Evolutionary conservation across 2,888 invertebrate species (phyloP), one percentile per base, ranked within the genome.

Genomic region (Agonopterix subpropinquella): DNA sequence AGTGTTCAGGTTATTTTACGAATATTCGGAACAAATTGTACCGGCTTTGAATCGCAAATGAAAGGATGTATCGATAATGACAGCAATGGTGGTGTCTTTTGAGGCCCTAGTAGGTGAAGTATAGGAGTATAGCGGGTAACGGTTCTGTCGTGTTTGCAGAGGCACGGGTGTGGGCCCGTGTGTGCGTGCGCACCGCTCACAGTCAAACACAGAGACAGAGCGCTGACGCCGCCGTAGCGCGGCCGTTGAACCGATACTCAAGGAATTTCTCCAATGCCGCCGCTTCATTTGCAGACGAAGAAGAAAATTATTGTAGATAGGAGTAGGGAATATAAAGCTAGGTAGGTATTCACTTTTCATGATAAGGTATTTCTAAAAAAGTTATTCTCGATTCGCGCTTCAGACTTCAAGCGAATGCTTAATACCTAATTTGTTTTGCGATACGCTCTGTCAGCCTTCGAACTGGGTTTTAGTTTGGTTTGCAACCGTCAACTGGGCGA

Each of bases 241-340:
- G 87, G 87, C 83, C 86, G 76, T 87, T 87, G 87, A 88, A 87
- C 87, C 85, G 84, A 82, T 79, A 82, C 84, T 75, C 67, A 71
- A 86, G 86, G 87, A 87, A 88, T 88, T 87, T 88, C 88, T 88
- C 86, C 80, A 80, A 73, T 70, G 71, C 67, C 73, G 71, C 72
- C 70, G 71, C 73, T 72, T 60, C 64, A 63, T 61, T 77, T 72
- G 76, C 73, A 74, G 79, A 72, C 73, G 76, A 75, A 77, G 73
- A 78, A 72, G 80, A 79, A 78, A 77, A 80, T 76, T 74, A 76
- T 71, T 63, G 66, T 67, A 70, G 71, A 64, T 72, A 65, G 56
- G 61, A 8, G 42, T 11, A 13, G 5, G 8, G 13, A 42, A 42
- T 42, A n/a, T n/a, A 39, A n/a, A n/a, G n/a, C 39, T 39, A 39